A percentile compares a stretch with the other conserved stretches of the same genome.
phyloP scores from a whole-genome alignment of 2,888 invertebrate species.

The Drosophila prostipennis region DNA sequence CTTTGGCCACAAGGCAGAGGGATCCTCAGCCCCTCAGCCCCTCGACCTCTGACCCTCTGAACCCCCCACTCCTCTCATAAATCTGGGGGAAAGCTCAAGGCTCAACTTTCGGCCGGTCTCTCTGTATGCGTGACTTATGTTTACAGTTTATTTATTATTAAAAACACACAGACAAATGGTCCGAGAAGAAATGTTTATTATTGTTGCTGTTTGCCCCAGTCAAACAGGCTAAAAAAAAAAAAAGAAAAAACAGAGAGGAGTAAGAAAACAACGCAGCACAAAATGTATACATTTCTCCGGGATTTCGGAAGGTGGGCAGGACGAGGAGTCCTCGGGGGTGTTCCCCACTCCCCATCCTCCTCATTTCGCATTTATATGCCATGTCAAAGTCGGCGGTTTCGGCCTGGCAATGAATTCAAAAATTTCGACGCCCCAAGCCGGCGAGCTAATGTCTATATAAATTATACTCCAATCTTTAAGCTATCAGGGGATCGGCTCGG shows the following conservation, averaged over 20 bases:
- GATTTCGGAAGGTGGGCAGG: neutral
- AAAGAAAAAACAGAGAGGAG: neutral
- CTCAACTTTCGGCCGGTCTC: constrained; percentile 64
- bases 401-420: constrained; percentile 31
- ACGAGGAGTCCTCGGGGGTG: constrained; percentile 13
- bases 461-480: constrained; percentile 45
- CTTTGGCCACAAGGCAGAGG: constrained; percentile 33
- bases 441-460: constrained; percentile 36
- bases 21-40: too few species aligned
- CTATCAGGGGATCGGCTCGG: constrained; percentile 37
- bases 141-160: constrained; percentile 78
- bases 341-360: too few species aligned
- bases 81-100: constrained; percentile 48
- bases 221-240: constrained; percentile 13
- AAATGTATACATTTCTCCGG: constrained; percentile 14
- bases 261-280: constrained; percentile 22
- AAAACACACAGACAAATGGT: constrained; percentile 72
- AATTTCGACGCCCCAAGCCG: constrained; percentile 18
- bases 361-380: neutral
- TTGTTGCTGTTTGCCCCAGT: constrained; percentile 30
- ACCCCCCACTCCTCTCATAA: constrained; percentile 3
- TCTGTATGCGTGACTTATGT: constrained; percentile 77
- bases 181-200: constrained; percentile 54
- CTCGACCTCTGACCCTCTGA: constrained; percentile 12
- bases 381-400: constrained; percentile 17